A percentile compares a stretch with the other conserved stretches of the same genome.
phyloP scores from a whole-genome alignment of 2,888 invertebrate species.

The Tuberolachnus salignus region DNA sequence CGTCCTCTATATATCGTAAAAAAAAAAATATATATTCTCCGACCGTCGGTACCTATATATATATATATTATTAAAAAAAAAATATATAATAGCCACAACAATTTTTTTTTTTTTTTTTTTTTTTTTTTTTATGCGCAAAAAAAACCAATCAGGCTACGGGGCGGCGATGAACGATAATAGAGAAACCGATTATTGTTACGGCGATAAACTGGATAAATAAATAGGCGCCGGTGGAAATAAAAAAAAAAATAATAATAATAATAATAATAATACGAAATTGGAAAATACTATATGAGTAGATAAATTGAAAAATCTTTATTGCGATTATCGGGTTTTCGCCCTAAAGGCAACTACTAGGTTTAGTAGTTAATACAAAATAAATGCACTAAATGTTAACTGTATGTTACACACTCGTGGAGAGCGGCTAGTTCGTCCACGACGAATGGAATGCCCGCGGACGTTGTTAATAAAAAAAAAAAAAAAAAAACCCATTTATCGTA shows the following conservation, averaged over 20 bases:
- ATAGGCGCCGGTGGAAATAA: not conserved
- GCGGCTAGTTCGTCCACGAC: too few species aligned
- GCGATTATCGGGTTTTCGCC: not conserved
- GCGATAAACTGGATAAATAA: not conserved
- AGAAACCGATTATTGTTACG: constrained; percentile 17
- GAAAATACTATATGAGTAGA: not conserved
- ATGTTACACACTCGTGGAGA: too few species aligned
- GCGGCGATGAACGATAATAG: not conserved
- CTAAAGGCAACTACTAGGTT: too few species aligned
- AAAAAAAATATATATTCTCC: constrained; percentile 1
- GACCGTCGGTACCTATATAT: too few species aligned
- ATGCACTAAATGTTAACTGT: too few species aligned
- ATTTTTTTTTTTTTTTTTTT: constrained; percentile 22
- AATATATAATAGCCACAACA: not conserved
- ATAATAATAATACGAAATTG: not conserved
- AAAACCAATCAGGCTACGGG: constrained; percentile 21
- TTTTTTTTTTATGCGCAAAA: constrained; percentile 9
- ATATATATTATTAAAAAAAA: not conserved
- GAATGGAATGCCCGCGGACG: too few species aligned
- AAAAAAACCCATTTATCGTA: too few species aligned
- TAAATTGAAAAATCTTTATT: constrained; percentile 40
- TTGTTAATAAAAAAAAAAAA: too few species aligned
- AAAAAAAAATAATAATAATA: not conserved
- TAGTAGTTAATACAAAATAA: too few species aligned
- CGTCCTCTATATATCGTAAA: too few species aligned